phyloP scores from a whole-genome alignment of 2,797 vertebrate genomes.

The Falco peregrinus region DNA sequence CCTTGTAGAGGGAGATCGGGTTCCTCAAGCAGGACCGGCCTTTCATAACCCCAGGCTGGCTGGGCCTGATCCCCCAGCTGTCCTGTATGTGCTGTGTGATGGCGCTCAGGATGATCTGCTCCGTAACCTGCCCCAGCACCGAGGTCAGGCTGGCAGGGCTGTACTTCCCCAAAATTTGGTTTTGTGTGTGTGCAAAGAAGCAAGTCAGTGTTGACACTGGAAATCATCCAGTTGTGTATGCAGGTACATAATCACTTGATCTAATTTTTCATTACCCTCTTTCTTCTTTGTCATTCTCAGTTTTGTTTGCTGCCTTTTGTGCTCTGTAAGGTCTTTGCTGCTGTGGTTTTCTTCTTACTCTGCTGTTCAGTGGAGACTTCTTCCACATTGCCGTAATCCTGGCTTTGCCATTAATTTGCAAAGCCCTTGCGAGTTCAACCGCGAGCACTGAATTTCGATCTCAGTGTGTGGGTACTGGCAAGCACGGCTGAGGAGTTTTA shows the following conservation, averaged over 20 bases:
- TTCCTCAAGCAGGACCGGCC: too few species aligned
- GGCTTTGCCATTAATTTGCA: background rate
- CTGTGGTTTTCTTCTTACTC: background rate
- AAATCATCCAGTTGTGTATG: background rate
- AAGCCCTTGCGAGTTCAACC: background rate
- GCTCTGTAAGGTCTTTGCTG: background rate
- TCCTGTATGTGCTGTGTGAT: too few species aligned
- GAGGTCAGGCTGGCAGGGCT: too few species aligned
- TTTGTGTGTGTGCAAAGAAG: background rate
- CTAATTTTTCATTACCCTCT: background rate
- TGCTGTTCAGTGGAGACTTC: background rate
- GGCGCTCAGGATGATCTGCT: too few species aligned
- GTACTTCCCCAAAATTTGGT: background rate
- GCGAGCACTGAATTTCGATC: background rate
- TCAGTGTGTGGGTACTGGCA: background rate
- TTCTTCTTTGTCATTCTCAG: background rate
- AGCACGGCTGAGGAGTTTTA: background rate
- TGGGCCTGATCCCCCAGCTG: too few species aligned
- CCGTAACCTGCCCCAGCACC: too few species aligned
- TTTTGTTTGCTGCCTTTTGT: background rate
- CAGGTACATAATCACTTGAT: background rate
- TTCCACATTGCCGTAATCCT: background rate
- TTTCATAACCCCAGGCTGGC: too few species aligned
- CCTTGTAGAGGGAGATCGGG: too few species aligned
- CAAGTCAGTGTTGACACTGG: background rate